Percentiles rank a stretch among this genome's conserved stretches.
Evolutionary conservation across 2,797 vertebrate genomes (phyloP).

Genomic region (Gorsachius magnificus): DNA sequence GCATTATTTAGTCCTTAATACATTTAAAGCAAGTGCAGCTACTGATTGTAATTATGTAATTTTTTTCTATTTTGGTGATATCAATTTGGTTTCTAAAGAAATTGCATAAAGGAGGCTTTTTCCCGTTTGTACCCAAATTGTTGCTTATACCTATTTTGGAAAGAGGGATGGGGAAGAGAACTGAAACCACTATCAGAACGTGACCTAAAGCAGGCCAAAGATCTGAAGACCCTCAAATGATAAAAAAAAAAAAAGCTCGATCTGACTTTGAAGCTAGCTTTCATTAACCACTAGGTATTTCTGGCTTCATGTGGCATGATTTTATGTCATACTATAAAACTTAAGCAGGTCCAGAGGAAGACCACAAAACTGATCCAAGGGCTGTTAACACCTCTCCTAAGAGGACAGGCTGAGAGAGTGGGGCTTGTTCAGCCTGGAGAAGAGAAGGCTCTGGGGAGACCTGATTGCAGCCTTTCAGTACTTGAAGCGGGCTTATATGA

Average conservation of each 20-base stretch:
- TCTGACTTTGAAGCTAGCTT: not conserved
- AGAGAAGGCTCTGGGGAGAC: rapidly evolving
- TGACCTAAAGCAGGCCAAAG: not conserved
- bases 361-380: not conserved
- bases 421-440: not conserved
- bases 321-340: not conserved
- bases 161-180: not conserved
- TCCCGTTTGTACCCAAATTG: not conserved
- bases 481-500: not conserved
- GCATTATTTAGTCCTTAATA: not conserved
- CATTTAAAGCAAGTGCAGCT: not conserved
- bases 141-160: not conserved
- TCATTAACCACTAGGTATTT: not conserved
- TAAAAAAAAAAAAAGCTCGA: not conserved
- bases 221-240: not conserved
- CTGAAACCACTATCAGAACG: not conserved
- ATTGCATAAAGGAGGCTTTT: not conserved
- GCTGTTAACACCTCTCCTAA: not conserved
- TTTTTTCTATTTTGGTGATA: not conserved
- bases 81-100: not conserved
- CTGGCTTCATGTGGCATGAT: not conserved
- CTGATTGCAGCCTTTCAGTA: not conserved
- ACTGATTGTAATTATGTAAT: not conserved
- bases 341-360: not conserved
- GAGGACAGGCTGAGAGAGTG: not conserved